A percentile compares a stretch with the other conserved stretches of the same genome.
phyloP scores from a whole-genome alignment of 2,797 vertebrate genomes.

The Eleutherodactylus coqui region DNA sequence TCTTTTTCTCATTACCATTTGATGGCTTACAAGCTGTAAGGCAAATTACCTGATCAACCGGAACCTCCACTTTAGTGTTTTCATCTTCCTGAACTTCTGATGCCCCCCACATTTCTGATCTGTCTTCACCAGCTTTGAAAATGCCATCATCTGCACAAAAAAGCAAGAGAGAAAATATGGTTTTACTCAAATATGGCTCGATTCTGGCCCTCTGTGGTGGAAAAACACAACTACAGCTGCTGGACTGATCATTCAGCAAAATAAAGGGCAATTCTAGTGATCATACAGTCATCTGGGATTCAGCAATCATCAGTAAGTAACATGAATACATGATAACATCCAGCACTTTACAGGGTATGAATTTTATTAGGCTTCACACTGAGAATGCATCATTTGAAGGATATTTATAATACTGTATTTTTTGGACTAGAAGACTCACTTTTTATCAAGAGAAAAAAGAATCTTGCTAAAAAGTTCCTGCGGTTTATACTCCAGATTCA shows the following conservation, averaged over 20 bases:
- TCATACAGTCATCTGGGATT: not conserved
- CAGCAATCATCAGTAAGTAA: not conserved
- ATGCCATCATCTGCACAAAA: constrained; percentile 72
- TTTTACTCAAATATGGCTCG: constrained; percentile 67
- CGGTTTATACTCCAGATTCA: too few relatives aligned
- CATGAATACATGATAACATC: not conserved
- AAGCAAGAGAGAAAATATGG: constrained; percentile 45
- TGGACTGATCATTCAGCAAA: constrained; percentile 39
- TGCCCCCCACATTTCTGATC: constrained; percentile 74
- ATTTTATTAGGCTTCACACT: not conserved
- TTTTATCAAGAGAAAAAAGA: too few relatives aligned
- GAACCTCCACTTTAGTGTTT: constrained; percentile 78
- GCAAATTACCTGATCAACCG: constrained; percentile 75
- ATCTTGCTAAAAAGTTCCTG: too few relatives aligned
- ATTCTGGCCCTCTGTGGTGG: constrained; percentile 76
- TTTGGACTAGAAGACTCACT: too few relatives aligned
- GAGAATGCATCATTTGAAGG: not conserved
- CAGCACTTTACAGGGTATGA: not conserved
- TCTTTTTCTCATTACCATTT: constrained; percentile 64
- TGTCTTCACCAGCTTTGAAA: constrained; percentile 76
- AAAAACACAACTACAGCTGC: constrained; percentile 62
- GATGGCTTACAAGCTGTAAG: constrained; percentile 61
- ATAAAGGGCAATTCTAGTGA: not conserved
- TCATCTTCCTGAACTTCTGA: constrained; percentile 79
- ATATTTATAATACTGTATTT: too few relatives aligned